phyloP scores from a whole-genome alignment of 2,797 vertebrate species.

The Chloroceryle amazona region DNA sequence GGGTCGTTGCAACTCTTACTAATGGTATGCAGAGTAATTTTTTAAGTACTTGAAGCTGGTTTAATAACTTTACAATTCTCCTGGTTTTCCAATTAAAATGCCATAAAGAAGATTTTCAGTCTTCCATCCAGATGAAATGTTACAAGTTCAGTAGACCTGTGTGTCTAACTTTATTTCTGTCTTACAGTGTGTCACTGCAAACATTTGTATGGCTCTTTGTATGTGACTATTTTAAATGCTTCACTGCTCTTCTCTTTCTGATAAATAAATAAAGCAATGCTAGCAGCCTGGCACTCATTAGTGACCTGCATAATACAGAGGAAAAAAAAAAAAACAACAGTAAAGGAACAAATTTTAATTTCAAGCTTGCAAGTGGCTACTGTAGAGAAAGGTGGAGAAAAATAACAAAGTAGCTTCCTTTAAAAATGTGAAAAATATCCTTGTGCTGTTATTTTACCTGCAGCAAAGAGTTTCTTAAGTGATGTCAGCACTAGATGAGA shows the following conservation, averaged over 20 bases:
- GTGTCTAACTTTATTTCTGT: background rate
- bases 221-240: constrained; percentile 35
- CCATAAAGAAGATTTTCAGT: background rate
- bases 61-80: background rate
- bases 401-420: background rate
- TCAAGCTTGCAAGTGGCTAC: background rate
- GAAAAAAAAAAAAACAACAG: constrained; percentile 23
- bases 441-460: background rate
- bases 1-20: background rate
- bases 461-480: constrained; percentile 21
- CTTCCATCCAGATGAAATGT: background rate
- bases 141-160: background rate
- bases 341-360: constrained; percentile 23
- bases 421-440: constrained; percentile 35
- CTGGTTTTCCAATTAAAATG: background rate
- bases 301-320: background rate
- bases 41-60: background rate
- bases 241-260: constrained; percentile 26
- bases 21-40: background rate
- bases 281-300: constrained; percentile 55
- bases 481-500: constrained; percentile 13
- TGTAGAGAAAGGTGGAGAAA: constrained; percentile 1
- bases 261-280: constrained; percentile 56
- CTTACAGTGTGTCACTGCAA: background rate
- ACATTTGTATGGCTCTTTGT: background rate